phyloP scores from a whole-genome alignment of 2,113 vertebrate genomes.

The Lagopus leucura region DNA sequence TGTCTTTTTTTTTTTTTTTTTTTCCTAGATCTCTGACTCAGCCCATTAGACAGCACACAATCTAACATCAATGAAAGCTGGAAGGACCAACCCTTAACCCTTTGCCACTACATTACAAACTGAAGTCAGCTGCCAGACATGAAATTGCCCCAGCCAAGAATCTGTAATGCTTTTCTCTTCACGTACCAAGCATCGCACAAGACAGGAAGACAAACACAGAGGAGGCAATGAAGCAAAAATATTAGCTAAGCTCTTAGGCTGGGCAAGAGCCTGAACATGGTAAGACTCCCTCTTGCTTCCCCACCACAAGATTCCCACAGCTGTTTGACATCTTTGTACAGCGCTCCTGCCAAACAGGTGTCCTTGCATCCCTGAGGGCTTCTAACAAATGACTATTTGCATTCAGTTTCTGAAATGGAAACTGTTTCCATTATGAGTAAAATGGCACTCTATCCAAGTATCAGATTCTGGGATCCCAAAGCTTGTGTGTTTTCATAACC shows the following conservation, averaged over 20 bases:
- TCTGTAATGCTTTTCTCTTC: neutral
- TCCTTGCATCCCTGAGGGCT: neutral
- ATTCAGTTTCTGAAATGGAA: constrained; percentile 19
- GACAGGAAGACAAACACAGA: neutral
- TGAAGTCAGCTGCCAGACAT: neutral
- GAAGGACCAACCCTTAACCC: neutral
- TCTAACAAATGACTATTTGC: neutral
- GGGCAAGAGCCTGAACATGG: neutral
- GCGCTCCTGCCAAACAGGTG: constrained; percentile 56
- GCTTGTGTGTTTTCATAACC: neutral
- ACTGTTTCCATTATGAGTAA: constrained; percentile 5
- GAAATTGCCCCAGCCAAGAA: neutral
- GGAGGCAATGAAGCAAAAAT: neutral
- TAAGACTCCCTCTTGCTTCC: neutral
- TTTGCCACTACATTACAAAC: neutral
- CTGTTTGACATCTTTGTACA: neutral
- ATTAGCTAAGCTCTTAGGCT: neutral
- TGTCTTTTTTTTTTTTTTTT: neutral
- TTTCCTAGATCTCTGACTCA: neutral
- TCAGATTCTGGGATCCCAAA: neutral
- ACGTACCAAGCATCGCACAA: neutral
- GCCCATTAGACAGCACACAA: neutral
- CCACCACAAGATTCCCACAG: neutral
- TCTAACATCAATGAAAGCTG: neutral
- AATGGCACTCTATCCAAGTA: neutral